Conservation (phyloP, 1,140 invertebrate species). For the Rhopalosiphum maidis region DNA sequence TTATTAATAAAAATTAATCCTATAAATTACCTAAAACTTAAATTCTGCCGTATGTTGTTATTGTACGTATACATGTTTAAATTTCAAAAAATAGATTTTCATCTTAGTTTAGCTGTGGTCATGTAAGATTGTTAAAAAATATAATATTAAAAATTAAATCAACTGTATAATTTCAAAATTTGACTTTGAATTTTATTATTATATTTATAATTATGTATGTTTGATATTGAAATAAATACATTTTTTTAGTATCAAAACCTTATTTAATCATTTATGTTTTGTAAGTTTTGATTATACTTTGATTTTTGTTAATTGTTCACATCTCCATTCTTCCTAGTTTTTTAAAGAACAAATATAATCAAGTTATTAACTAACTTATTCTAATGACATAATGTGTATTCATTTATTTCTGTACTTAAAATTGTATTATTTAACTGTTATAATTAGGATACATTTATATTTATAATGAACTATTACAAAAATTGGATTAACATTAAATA, state of each 20-base stretch:
- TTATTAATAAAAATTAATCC: not conserved
- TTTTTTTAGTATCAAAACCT: not conserved
- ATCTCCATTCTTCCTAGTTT: not conserved
- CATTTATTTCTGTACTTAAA: not conserved
- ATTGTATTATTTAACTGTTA: not conserved
- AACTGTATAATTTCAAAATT: conserved; percentile 5
- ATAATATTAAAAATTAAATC: not conserved
- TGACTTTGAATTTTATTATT: conserved; percentile 1
- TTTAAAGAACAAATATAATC: not conserved
- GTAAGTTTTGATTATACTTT: not conserved
- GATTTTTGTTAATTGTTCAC: not conserved
- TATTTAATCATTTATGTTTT: not conserved
- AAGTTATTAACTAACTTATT: not conserved
- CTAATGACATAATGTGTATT: not conserved
- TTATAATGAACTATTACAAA: not conserved
- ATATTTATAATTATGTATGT: not conserved
- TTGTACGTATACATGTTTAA: not conserved
- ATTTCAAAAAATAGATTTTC: not conserved
- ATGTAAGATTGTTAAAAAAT: not conserved
- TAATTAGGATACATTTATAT: not conserved
- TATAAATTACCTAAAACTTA: not conserved
- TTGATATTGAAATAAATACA: conserved; percentile 16
- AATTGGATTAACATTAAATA: not conserved
- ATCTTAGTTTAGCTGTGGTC: not conserved
- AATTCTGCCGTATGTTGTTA: not conserved